Evolutionary conservation across 1,140 invertebrate genomes (phyloP).

Genomic region (Anoplolepis gracilipes): DNA sequence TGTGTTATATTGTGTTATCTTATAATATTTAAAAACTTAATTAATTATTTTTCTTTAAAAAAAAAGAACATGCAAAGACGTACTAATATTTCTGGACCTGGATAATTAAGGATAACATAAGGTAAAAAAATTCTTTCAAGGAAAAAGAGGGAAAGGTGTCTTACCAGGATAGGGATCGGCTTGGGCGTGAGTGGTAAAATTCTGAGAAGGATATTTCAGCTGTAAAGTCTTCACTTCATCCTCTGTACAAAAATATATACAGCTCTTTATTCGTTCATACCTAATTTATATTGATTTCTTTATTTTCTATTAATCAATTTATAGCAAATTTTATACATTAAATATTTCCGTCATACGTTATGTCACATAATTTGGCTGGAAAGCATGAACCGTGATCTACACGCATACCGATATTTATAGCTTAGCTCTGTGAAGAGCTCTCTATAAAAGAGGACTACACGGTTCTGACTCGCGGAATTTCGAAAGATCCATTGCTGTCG

Average conservation of each 20-base stretch:
- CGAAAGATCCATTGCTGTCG: slow-evolving; percentile 9
- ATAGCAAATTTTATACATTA: background rate
- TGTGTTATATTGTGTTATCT: slow-evolving; percentile 24
- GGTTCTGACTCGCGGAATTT: slow-evolving; percentile 60
- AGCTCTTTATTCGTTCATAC: background rate
- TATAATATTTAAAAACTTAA: background rate
- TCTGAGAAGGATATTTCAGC: slow-evolving; percentile 59
- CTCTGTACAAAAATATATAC: slow-evolving; percentile 60
- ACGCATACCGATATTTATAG: slow-evolving; percentile 73
- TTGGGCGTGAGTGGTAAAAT: slow-evolving; percentile 46
- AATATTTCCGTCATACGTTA: slow-evolving; percentile 48
- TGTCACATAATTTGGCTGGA: slow-evolving; percentile 66
- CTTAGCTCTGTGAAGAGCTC: too few relatives aligned
- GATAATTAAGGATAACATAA: background rate
- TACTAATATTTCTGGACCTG: background rate
- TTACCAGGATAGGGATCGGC: slow-evolving; percentile 69
- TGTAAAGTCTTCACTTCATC: slow-evolving; percentile 60
- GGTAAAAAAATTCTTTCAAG: background rate
- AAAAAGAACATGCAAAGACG: background rate
- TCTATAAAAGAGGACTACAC: background rate
- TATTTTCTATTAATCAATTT: slow-evolving; percentile 5
- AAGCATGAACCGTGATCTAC: slow-evolving; percentile 50
- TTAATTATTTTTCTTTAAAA: slow-evolving; percentile 1
- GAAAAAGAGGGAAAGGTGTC: background rate
- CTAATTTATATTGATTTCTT: background rate